Percentiles rank a stretch among this genome's conserved stretches.
Evolutionary conservation across 2,113 vertebrate genomes (phyloP).

Genomic region (Hepsetus odoe): DNA sequence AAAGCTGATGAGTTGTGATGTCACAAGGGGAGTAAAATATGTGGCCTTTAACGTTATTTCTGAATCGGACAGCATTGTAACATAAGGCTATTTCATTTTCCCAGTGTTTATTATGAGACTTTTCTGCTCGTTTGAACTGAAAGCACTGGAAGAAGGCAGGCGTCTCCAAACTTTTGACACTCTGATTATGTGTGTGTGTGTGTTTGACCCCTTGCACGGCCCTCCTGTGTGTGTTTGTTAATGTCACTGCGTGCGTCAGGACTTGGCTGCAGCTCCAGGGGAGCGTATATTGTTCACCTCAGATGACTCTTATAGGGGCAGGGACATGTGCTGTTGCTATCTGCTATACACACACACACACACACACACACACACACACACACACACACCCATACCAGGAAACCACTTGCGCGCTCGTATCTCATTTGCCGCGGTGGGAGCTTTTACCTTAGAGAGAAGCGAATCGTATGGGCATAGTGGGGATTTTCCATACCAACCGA

Average conservation of each 20-base stretch:
- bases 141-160: neutral
- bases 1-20: no score
- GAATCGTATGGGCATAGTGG: conserved; percentile 19
- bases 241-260: conserved; percentile 14
- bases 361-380: conserved; percentile 4
- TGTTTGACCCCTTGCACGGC: conserved; percentile 33
- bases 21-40: no score
- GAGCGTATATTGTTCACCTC: conserved; percentile 44
- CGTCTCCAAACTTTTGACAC: neutral
- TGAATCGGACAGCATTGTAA: no score
- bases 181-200: neutral
- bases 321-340: conserved; percentile 7
- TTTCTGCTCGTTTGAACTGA: neutral
- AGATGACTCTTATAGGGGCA: conserved; percentile 41
- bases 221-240: conserved; percentile 30
- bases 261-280: conserved; percentile 28
- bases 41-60: no score
- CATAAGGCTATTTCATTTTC: no score
- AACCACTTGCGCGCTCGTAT: conserved; percentile 34
- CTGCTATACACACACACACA: neutral
- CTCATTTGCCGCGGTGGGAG: conserved; percentile 36
- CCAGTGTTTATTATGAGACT: neutral
- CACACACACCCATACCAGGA: conserved; percentile 39
- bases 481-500: conserved; percentile 28
- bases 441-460: conserved; percentile 36